A percentile compares a stretch with the other conserved stretches of the same genome.
These are phyloP conservation scores for Callyntrura sp. DNA, from an alignment of 2,888 invertebrate species.

Conservation along the genomic window DNA sequence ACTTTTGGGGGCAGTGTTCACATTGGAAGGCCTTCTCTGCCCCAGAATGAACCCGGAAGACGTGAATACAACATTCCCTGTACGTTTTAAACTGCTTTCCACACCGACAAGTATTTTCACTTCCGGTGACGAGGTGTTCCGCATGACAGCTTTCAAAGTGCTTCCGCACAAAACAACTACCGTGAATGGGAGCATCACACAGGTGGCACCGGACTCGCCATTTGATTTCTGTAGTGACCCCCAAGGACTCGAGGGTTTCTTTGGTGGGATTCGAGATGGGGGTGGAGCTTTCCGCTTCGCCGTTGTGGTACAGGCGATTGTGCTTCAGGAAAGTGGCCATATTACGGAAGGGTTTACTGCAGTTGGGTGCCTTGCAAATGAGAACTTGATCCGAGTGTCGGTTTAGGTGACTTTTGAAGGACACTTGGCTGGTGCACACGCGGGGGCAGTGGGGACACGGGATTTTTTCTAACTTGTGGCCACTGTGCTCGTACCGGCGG, in stretches of 20 bases:
- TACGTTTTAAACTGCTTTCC: not conserved
- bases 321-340: not conserved
- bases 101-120: not conserved
- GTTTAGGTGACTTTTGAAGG: not conserved
- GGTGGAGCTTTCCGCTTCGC: not conserved
- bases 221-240: not conserved
- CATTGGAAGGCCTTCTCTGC: not conserved
- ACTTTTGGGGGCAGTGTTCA: not conserved
- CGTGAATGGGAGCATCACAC: not conserved
- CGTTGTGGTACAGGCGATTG: not conserved
- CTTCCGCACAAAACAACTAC: not conserved
- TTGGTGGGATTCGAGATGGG: not conserved
- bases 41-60: not conserved
- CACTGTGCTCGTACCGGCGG: not conserved
- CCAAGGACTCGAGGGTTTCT: not conserved
- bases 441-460: not conserved
- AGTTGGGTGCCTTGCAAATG: slow-evolving; percentile 6
- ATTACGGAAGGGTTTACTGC: slow-evolving; percentile 10
- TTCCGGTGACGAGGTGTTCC: not conserved
- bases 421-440: not conserved
- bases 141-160: not conserved
- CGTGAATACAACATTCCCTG: not conserved
- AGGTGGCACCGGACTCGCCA: not conserved
- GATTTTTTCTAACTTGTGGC: not conserved
- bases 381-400: not conserved